These are phyloP conservation scores for Diorhabda sublineata DNA, from an alignment of 1,140 invertebrate species.

Conservation along the genomic window DNA sequence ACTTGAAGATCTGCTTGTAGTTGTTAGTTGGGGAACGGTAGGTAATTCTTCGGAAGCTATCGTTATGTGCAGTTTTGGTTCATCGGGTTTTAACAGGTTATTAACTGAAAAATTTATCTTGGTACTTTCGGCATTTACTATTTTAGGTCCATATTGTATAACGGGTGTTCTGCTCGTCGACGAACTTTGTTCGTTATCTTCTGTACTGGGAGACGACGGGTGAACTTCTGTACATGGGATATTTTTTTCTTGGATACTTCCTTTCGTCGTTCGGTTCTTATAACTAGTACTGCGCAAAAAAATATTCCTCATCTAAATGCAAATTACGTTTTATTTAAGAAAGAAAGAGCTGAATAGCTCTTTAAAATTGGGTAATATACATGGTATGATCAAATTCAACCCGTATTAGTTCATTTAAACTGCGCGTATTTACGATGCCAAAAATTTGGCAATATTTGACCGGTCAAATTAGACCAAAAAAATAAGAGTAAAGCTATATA, in stretches of 20 bases:
- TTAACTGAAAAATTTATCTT: slow-evolving; percentile 37
- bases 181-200: slow-evolving; percentile 34
- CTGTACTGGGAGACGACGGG: neutral
- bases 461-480: too few relatives aligned
- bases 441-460: too few relatives aligned
- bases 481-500: too few relatives aligned
- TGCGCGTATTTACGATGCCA: too few relatives aligned
- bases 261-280: neutral
- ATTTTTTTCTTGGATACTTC: neutral
- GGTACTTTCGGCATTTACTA: slow-evolving; percentile 25
- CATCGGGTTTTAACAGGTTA: slow-evolving; percentile 30
- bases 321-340: too few relatives aligned
- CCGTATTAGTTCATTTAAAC: too few relatives aligned
- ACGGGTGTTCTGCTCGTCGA: slow-evolving; percentile 38
- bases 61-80: slow-evolving; percentile 33
- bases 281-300: neutral
- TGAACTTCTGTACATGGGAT: neutral
- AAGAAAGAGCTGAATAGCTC: too few relatives aligned
- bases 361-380: too few relatives aligned
- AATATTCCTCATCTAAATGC: neutral
- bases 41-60: slow-evolving; percentile 23
- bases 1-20: slow-evolving; percentile 6
- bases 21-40: neutral
- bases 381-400: too few relatives aligned
- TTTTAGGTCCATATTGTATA: slow-evolving; percentile 41